Conservation (phyloP, 2,888 invertebrate genomes). For the Eupithecia vulgata region DNA sequence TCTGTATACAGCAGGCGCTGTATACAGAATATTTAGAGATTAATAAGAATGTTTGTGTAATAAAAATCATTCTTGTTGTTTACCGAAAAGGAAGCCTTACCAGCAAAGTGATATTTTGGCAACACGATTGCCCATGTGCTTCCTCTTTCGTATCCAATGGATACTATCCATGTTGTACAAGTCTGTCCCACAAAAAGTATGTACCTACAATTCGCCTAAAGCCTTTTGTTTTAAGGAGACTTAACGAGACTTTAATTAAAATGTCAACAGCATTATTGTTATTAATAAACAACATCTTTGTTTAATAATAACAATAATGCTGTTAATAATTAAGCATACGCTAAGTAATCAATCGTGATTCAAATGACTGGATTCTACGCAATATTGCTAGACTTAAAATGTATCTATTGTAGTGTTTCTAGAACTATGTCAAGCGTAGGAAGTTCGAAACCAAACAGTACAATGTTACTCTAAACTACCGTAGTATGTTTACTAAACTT, state of each 20-base stretch:
- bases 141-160: background rate
- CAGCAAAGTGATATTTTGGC: background rate
- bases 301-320: too few relatives aligned
- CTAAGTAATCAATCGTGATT: background rate
- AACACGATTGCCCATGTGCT: background rate
- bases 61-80: background rate
- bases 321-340: background rate
- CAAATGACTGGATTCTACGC: background rate
- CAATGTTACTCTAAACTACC: constrained; percentile 28
- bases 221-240: background rate
- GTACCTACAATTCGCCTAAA: background rate
- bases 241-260: background rate
- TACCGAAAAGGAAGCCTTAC: background rate
- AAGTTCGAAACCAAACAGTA: constrained; percentile 27
- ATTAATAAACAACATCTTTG: too few relatives aligned
- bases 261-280: background rate
- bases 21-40: too few relatives aligned
- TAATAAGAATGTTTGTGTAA: background rate
- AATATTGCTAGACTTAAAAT: background rate
- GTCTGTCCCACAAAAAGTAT: background rate
- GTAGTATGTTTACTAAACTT: constrained; percentile 49
- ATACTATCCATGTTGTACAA: background rate
- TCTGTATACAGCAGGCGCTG: background rate
- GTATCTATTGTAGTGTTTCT: background rate
- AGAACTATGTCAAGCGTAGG: constrained; percentile 11